Evolutionary conservation across 2,888 invertebrate genomes (phyloP).

Genomic region (Drosophila sordidula): DNA sequence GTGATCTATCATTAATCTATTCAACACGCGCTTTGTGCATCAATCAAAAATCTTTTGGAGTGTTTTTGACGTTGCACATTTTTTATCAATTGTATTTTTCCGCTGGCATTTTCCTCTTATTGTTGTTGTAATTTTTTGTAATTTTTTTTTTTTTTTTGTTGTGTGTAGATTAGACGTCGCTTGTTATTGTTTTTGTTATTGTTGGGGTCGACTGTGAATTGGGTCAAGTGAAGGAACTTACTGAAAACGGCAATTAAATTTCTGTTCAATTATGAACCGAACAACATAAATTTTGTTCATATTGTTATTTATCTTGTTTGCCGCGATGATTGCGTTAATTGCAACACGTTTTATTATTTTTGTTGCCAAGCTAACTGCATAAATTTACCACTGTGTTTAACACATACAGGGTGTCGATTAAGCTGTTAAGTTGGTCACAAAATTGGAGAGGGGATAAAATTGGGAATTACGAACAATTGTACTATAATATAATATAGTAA

Average conservation of each 20-base stretch:
- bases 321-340: conserved; percentile 59
- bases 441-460: no score
- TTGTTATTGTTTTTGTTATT: conserved; percentile 10
- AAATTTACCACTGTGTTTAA: conserved; percentile 43
- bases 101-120: conserved; percentile 17
- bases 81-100: conserved; percentile 24
- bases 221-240: conserved; percentile 74
- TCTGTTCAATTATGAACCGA: conserved; percentile 41
- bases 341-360: conserved; percentile 51
- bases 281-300: conserved; percentile 36
- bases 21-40: conserved; percentile 37
- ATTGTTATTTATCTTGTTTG: conserved; percentile 52
- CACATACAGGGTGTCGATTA: conserved; percentile 54
- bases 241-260: conserved; percentile 75
- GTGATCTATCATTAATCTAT: conserved; percentile 19
- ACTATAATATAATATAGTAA: no score
- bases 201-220: conserved; percentile 69
- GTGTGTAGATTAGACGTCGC: conserved; percentile 11
- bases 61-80: background rate
- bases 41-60: conserved; percentile 30
- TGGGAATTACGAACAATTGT: no score
- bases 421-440: no score
- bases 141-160: no score
- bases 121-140: no score
- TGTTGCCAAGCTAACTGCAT: conserved; percentile 44